Percentiles rank a stretch among this genome's conserved stretches.
Conservation (phyloP, 35 echinoderm and acorn worm genomes). For the Amphiura filiformis region DNA sequence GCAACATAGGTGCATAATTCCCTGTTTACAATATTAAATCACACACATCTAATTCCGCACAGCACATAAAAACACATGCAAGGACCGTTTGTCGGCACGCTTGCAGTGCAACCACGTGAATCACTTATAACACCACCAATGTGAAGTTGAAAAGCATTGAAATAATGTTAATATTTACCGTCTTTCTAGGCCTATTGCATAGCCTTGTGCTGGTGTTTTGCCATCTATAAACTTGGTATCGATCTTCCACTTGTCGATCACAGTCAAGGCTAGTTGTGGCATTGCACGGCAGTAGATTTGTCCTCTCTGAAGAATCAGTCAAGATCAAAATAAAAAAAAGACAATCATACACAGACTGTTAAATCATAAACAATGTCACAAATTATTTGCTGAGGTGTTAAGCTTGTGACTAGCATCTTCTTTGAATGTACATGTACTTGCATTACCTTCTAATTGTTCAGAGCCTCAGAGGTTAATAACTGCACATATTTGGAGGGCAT, state of each 20-base stretch:
- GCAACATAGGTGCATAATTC: too few species aligned
- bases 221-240: slow-evolving; percentile 53
- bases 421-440: neutral
- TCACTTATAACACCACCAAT: too few species aligned
- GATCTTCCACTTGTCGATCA: slow-evolving; percentile 59
- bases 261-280: slow-evolving; percentile 71
- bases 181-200: slow-evolving; percentile 70
- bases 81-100: too few species aligned
- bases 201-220: slow-evolving; percentile 65
- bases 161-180: slow-evolving; percentile 77
- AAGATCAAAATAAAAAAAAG: slow-evolving; percentile 7
- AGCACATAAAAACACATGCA: too few species aligned
- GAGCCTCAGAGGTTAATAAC: too few species aligned
- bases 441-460: too few species aligned
- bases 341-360: too few species aligned
- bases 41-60: too few species aligned
- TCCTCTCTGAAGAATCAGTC: slow-evolving; percentile 77
- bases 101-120: too few species aligned
- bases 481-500: too few species aligned
- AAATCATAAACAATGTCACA: neutral
- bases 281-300: slow-evolving; percentile 81
- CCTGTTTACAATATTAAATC: too few species aligned
- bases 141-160: too few species aligned
- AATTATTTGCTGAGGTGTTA: neutral
- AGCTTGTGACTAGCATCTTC: neutral